Base-by-base conservation (phyloP, 2,888 invertebrate species). In the Cecidostiba fungosa region DNA sequence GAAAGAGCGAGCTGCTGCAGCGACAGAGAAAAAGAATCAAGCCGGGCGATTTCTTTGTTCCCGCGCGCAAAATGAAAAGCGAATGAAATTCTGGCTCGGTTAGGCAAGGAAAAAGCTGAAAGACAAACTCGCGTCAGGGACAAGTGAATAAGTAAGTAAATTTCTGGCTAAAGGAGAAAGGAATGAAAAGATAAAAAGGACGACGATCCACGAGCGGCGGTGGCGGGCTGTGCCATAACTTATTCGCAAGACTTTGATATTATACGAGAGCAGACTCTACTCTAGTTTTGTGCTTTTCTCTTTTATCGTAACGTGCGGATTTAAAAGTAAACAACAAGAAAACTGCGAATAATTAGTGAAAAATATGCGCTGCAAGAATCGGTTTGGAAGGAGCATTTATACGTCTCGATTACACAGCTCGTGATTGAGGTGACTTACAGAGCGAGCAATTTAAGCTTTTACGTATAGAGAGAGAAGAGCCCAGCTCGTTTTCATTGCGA, bases 121-220 rank as follows among this genome's bases (percentile, higher is more conserved):
- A 47, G 77, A 72, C 77, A 72, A 85, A 47, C 85, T 81, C 73
- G 77, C 85, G 47, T 81, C 16, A 23, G 77, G 26, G 77, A 72
- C 43, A 81, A 85, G 77, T 80, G 85, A 77, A 85, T 81, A 81
- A 77, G 77, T 85, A 81, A 77, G 81, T 85, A 81, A 85, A 85
- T 85, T 81, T 70, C 77, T 69, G 43, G 19, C 26, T 62, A 54
- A 77, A 74, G 77, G 62, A 77, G 72, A 73, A 81, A 32, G 32
- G 36, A 77, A 81, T 81, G 62, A 85, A 85, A 77, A 81, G 77
- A 72, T 81, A 70, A 85, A 54, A 59, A 72, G 16, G 50, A 69
- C 36, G 50, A 69, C 36, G 32, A 77, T 32, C 78, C 73, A 19
- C 77, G 62, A 16, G 73, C 47, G 39, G n/a, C n/a, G 8, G 26